Percentiles rank a stretch among this genome's conserved stretches.
These are phyloP conservation scores for Abrostola tripartita DNA, from an alignment of 2,888 invertebrate species.

Conservation along the genomic window DNA sequence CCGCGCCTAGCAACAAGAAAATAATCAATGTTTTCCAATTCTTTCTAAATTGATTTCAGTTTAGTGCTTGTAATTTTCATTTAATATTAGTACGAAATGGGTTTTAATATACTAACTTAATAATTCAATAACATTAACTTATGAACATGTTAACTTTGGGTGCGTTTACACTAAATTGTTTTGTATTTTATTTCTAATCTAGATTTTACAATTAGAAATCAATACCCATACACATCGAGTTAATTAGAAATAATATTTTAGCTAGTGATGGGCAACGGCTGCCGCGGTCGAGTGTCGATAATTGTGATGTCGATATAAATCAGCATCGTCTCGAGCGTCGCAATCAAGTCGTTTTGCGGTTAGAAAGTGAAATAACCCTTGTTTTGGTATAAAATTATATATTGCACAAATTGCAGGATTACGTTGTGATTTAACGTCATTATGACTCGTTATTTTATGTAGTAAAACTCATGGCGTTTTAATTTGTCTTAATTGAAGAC, in stretches of 20 bases:
- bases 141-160: background rate
- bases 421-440: slow-evolving; percentile 48
- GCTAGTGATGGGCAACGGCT: slow-evolving; percentile 58
- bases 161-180: slow-evolving; percentile 4
- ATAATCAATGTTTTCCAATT: slow-evolving; percentile 49
- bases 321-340: slow-evolving; percentile 56
- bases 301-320: slow-evolving; percentile 46
- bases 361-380: slow-evolving; percentile 77
- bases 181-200: slow-evolving; percentile 15
- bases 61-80: slow-evolving; percentile 50
- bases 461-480: background rate
- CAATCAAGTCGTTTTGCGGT: slow-evolving; percentile 72
- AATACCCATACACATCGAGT: slow-evolving; percentile 17
- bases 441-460: slow-evolving; percentile 34
- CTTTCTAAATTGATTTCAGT: slow-evolving; percentile 52
- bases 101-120: slow-evolving; percentile 3
- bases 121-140: slow-evolving; percentile 9
- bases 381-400: slow-evolving; percentile 67
- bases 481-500: background rate
- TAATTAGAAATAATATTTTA: slow-evolving; percentile 23
- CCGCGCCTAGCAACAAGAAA: slow-evolving; percentile 58
- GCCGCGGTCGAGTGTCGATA: slow-evolving; percentile 36
- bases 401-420: slow-evolving; percentile 69
- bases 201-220: slow-evolving; percentile 26
- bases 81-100: slow-evolving; percentile 21